Evolutionary conservation across 2,888 invertebrate species (phyloP).

Genomic region (Drosophila subquinaria): DNA sequence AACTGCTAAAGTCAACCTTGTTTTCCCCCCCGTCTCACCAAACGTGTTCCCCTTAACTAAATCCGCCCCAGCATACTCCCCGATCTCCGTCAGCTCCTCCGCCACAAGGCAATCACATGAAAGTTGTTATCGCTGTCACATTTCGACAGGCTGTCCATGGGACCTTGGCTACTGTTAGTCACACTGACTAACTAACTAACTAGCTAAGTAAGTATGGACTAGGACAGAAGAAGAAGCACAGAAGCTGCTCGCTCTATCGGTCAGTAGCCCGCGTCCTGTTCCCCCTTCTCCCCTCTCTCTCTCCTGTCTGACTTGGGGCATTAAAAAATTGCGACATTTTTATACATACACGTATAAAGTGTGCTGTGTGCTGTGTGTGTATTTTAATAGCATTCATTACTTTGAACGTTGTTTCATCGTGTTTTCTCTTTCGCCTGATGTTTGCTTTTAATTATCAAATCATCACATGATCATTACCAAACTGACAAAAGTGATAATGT

Average conservation of each 20-base stretch:
- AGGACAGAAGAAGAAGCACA: slow-evolving; percentile 25
- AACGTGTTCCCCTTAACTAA: slow-evolving; percentile 53
- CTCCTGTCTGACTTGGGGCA: slow-evolving; percentile 27
- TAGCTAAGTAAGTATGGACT: slow-evolving; percentile 10
- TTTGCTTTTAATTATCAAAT: slow-evolving; percentile 81
- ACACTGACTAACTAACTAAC: slow-evolving; percentile 24
- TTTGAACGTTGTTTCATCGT: slow-evolving; percentile 53
- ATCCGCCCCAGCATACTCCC: background rate
- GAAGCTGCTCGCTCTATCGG: slow-evolving; percentile 54
- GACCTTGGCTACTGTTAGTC: slow-evolving; percentile 51
- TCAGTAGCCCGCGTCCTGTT: slow-evolving; percentile 48
- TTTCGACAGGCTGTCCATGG: slow-evolving; percentile 44
- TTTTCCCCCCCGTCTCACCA: slow-evolving; percentile 26
- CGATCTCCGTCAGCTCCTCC: background rate
- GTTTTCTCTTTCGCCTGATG: slow-evolving; percentile 66
- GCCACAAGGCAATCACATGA: slow-evolving; percentile 42
- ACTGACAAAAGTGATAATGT: slow-evolving; percentile 58
- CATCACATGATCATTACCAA: slow-evolving; percentile 76
- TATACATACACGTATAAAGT: slow-evolving; percentile 22
- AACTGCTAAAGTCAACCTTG: slow-evolving; percentile 70
- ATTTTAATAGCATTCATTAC: slow-evolving; percentile 65
- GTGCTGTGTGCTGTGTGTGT: slow-evolving; percentile 14
- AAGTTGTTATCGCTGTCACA: slow-evolving; percentile 68
- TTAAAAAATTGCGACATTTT: slow-evolving; percentile 49
- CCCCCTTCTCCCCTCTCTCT: background rate